Conservation (phyloP, 2,888 invertebrate genomes). For the Trichogramma evanescens region DNA sequence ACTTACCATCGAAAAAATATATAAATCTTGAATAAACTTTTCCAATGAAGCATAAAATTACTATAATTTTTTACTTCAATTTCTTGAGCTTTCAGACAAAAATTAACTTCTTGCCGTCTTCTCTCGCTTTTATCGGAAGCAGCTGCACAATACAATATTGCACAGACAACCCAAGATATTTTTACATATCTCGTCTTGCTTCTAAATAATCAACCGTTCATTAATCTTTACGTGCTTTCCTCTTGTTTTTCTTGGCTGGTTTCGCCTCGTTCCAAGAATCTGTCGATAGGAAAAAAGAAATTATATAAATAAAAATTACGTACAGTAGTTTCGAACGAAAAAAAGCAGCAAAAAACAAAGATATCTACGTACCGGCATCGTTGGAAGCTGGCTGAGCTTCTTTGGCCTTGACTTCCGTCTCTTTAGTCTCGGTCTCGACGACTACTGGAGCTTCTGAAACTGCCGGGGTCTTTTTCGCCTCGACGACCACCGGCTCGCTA, state of each 20-base stretch:
- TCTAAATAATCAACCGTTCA: conserved; percentile 40
- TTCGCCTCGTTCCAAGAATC: conserved; percentile 73
- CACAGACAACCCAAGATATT: conserved; percentile 16
- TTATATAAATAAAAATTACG: not conserved
- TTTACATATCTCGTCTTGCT: not conserved
- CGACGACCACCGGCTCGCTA: not conserved
- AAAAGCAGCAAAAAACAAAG: not conserved
- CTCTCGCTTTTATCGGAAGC: not conserved
- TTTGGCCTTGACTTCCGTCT: conserved; percentile 9
- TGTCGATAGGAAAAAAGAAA: conserved; percentile 35
- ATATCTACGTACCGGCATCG: no score
- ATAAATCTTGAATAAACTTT: no score
- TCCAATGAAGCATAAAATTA: no score
- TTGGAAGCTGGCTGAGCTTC: conserved; percentile 31
- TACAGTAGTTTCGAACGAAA: not conserved
- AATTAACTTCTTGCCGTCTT: conserved; percentile 8
- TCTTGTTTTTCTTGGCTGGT: conserved; percentile 66
- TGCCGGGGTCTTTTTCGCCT: not conserved
- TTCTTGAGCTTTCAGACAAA: not conserved
- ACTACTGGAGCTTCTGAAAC: not conserved
- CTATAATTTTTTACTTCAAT: not conserved
- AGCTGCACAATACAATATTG: not conserved
- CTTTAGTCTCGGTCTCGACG: not conserved
- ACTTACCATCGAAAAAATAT: no score
- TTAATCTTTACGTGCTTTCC: conserved; percentile 69